Base-by-base conservation (phyloP, 1,140 invertebrate species). In the Camponotus floridanus region DNA sequence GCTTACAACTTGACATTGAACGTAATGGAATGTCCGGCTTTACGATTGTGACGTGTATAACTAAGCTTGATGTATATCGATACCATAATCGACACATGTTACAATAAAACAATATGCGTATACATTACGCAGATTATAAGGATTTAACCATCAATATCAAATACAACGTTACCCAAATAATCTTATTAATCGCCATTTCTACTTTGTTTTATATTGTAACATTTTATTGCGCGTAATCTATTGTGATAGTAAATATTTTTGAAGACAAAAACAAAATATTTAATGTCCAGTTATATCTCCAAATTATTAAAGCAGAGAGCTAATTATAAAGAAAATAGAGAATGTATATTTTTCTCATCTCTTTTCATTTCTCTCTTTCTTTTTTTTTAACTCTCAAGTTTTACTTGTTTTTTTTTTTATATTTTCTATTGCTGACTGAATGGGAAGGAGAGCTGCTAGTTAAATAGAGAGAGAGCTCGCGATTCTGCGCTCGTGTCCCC, bases 401-500 rank as follows among this genome's bases (percentile, higher is more conserved):
- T 68, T 26, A 42, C 33, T 39, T 33, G 45, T n/a, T 39, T 70
- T 42, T 70, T 68, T 26, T 18, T 31, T 18, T 13, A 51, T 9
- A 33, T 57, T 68, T 80, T 26, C n/a, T 67, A 68, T 42, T 51
- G 21, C 5, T 15, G 61, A 48, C 18, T 48, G 74, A 45, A 33
- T 11, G 57, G 36, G 26, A 6, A 51, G 7, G n/a, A 79, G 65
- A 70, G 11, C 15, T 31, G 78, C 9, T 57, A 21, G 21, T 8
- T 64, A 80, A 80, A 80, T 33, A 57, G 15, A 51, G 21, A 31
- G 36, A 68, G 48, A 31, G 21, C 33, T 42, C 26, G 64, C 68
- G 76, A 13, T 70, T 31, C 5, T 86, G 8, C 31, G 51, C 8
- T 39, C 39, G 15, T 45, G 18, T 84, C 70, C 33, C n/a, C 70